Evolutionary conservation across 2,797 vertebrate species (phyloP).

Genomic region (Acrossocheilus wenchowensis): DNA sequence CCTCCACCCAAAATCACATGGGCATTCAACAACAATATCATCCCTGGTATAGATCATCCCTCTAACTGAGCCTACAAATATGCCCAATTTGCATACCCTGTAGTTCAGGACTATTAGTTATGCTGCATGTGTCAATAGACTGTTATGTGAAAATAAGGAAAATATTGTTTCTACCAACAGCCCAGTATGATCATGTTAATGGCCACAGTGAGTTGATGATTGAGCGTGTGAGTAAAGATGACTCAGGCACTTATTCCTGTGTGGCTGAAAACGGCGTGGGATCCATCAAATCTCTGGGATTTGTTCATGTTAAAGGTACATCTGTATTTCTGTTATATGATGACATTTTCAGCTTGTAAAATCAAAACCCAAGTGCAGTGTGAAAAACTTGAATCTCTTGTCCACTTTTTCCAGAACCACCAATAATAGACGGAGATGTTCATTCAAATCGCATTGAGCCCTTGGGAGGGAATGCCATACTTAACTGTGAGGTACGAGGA

Average conservation of each 20-base stretch:
- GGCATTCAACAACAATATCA: slow-evolving; percentile 93
- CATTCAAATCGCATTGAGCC: slow-evolving; percentile 88
- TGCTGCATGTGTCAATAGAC: not conserved
- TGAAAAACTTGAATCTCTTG: slow-evolving; percentile 6
- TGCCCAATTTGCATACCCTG: not conserved
- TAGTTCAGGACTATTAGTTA: not conserved
- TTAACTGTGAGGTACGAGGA: slow-evolving; percentile 93
- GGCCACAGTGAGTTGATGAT: slow-evolving; percentile 90
- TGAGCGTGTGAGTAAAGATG: slow-evolving; percentile 88
- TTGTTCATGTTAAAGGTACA: slow-evolving; percentile 93
- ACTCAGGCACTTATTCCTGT: slow-evolving; percentile 92
- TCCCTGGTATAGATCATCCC: slow-evolving; percentile 82
- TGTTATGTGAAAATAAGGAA: not conserved
- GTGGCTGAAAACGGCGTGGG: slow-evolving; percentile 89
- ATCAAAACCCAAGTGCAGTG: not conserved
- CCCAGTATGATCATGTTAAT: slow-evolving; percentile 80
- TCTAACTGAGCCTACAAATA: slow-evolving; percentile 8
- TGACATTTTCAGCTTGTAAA: not conserved
- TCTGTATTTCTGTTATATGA: not conserved
- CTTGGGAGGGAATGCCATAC: slow-evolving; percentile 89
- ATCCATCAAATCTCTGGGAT: slow-evolving; percentile 88
- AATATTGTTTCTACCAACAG: slow-evolving; percentile 68
- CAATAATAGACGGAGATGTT: slow-evolving; percentile 90
- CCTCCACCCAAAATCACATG: slow-evolving; percentile 89
- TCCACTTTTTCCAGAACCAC: slow-evolving; percentile 85